These are phyloP conservation scores for Festucalex cinctus DNA, from an alignment of 2,113 vertebrate species.

Conservation along the genomic window DNA sequence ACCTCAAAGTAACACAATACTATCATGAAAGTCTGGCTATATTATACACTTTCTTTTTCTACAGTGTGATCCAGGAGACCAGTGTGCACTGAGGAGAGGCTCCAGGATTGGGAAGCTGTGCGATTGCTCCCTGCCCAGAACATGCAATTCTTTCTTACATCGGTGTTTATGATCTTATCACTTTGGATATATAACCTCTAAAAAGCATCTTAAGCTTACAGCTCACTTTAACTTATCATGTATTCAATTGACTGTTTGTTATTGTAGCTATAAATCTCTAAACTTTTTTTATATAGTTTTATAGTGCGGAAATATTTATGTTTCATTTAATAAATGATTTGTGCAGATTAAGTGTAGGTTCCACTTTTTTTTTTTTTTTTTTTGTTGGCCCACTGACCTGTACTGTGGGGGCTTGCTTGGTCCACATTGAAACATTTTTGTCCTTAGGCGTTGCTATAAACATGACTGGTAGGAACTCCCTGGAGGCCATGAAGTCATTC, in stretches of 20 bases:
- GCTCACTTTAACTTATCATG: background rate
- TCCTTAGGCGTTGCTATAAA: constrained; percentile 91
- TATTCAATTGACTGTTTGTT: background rate
- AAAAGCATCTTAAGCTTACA: background rate
- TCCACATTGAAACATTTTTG: constrained; percentile 84
- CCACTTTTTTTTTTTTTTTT: constrained; percentile 19
- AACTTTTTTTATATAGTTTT: background rate
- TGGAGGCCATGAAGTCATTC: constrained; percentile 81
- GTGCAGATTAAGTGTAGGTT: background rate
- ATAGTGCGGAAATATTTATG: constrained; percentile 2
- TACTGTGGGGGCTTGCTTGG: constrained; percentile 77
- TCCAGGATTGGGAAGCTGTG: constrained; percentile 64
- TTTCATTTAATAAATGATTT: constrained; percentile 5
- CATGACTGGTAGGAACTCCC: constrained; percentile 82
- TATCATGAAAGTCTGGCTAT: background rate
- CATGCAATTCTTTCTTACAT: constrained; percentile 65
- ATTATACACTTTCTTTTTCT: constrained; percentile 5
- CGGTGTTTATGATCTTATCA: constrained; percentile 56
- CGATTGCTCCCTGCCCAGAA: constrained; percentile 57
- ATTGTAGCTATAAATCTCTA: background rate
- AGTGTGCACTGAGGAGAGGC: constrained; percentile 60
- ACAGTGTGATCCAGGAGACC: constrained; percentile 63
- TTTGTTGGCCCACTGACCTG: constrained; percentile 74
- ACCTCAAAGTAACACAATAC: background rate
- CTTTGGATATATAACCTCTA: background rate